Base-by-base conservation (phyloP, 2,113 vertebrate genomes). In the Callipepla squamata region DNA sequence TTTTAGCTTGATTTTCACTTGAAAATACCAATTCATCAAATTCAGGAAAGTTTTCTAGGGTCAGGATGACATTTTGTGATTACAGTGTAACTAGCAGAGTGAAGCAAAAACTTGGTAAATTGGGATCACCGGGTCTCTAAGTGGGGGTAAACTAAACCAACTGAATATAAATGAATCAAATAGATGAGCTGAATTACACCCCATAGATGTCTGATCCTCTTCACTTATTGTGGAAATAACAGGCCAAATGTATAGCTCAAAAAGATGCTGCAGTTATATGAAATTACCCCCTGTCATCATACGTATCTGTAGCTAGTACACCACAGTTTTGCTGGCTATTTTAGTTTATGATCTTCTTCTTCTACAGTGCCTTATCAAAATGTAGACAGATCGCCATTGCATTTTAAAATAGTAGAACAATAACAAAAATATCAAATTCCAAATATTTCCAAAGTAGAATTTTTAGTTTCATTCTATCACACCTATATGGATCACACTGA, bases 231-330 rank as follows among this genome's bases (percentile, higher is more conserved):
- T 53, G 75, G 45, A 80, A 76, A 53, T 25, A 69, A n/a, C n/a
- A 53, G 11, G 38, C 48, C 67, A 84, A 19, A 50, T 45, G 20
- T 17, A 34, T 17, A 68, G 67, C 38, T 58, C 36, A 69, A 69
- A 69, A 58, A 79, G n/a, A 59, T 21, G 26, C 21, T 84, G 30
- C 21, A 59, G 32, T 32, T 34, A 32, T 42, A 45, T 45, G 28
- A 82, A 80, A 34, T 7, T 3, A 55, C 21, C 11, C 10, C n/a
- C 7, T 48, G 38, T 19, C 44, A n/a, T 59, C 12, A 17, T 8
- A 55, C 0, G 0, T 47, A 40, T 32, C 67, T 69, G 50, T 13
- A 3, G 4, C 44, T 65, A 45, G 26, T 20, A n/a, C 0, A 1
- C 28, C 51, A 44, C 22, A 22, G 9, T 11, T 77, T 61, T 57